Percentiles rank a stretch among this genome's conserved stretches.
Conservation (phyloP, 2,797 vertebrate genomes). For the Siniperca undulata region DNA sequence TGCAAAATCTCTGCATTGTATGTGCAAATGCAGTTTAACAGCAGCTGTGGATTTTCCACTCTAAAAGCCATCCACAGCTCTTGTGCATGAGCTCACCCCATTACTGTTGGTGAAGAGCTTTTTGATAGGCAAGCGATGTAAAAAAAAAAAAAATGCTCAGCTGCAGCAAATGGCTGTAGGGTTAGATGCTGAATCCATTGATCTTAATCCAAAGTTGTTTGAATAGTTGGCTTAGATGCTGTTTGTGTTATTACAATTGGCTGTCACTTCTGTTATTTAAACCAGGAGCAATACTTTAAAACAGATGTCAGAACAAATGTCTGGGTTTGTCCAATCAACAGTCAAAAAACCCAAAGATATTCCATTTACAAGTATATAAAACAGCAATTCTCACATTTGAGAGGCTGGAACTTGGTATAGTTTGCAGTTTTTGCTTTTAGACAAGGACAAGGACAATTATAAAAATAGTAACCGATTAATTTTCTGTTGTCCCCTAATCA, state of each 20-base stretch:
- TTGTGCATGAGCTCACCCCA: conserved; percentile 73
- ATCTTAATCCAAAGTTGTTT: conserved; percentile 72
- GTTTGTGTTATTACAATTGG: conserved; percentile 68
- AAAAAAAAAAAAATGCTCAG: conserved; percentile 65
- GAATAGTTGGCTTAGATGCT: conserved; percentile 64
- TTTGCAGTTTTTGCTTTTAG: neutral
- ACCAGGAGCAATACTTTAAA: conserved; percentile 48
- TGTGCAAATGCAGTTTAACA: conserved; percentile 54
- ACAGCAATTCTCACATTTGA: neutral
- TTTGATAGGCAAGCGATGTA: conserved; percentile 73
- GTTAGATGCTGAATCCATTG: conserved; percentile 66
- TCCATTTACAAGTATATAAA: neutral
- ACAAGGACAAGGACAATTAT: neutral
- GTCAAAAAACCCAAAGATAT: neutral
- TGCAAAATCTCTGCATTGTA: conserved; percentile 49
- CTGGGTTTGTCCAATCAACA: neutral
- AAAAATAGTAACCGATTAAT: neutral
- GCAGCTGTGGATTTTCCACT: conserved; percentile 73
- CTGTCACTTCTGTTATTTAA: conserved; percentile 65
- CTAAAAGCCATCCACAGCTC: conserved; percentile 73
- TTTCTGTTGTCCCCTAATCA: neutral
- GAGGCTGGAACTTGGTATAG: neutral
- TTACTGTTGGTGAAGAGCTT: conserved; percentile 73
- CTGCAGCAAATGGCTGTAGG: conserved; percentile 62
- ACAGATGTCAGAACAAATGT: conserved; percentile 28